phyloP scores from a whole-genome alignment of 2,888 invertebrate genomes.

The Chrysolina oricalcia region DNA sequence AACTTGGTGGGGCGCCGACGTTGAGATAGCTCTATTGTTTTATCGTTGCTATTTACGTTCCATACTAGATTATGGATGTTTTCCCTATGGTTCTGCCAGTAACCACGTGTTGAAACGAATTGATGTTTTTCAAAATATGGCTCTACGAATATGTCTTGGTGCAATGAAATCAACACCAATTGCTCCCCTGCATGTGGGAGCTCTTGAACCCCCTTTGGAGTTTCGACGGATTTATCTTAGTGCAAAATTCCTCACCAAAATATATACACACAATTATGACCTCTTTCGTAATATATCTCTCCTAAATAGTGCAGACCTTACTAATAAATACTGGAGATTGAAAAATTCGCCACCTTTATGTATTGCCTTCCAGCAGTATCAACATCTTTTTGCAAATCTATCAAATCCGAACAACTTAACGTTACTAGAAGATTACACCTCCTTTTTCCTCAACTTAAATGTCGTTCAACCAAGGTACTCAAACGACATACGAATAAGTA shows the following conservation, averaged over 20 bases:
- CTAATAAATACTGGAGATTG: conserved; percentile 17
- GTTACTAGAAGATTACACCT: no score
- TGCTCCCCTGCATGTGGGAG: background rate
- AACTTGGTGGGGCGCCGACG: conserved; percentile 20
- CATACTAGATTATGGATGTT: conserved; percentile 22
- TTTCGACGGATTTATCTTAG: background rate
- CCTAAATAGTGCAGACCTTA: conserved; percentile 7
- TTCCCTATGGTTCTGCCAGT: conserved; percentile 24
- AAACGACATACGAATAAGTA: no score
- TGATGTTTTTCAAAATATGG: conserved; percentile 5
- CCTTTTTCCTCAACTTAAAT: no score
- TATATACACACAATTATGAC: conserved; percentile 2
- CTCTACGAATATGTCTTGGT: background rate
- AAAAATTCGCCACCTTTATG: no score
- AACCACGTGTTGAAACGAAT: conserved; percentile 12
- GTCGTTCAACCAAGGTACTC: no score
- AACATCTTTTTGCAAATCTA: no score
- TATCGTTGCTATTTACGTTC: conserved; percentile 14
- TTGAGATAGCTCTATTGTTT: conserved; percentile 17
- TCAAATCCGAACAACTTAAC: no score
- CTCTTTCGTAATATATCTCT: conserved; percentile 18
- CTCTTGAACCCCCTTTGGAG: background rate
- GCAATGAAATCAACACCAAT: background rate
- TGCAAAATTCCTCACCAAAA: conserved; percentile 8
- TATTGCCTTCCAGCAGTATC: no score